Evolutionary conservation across 2,113 vertebrate genomes (phyloP).

Genomic region (Equus quagga): DNA sequence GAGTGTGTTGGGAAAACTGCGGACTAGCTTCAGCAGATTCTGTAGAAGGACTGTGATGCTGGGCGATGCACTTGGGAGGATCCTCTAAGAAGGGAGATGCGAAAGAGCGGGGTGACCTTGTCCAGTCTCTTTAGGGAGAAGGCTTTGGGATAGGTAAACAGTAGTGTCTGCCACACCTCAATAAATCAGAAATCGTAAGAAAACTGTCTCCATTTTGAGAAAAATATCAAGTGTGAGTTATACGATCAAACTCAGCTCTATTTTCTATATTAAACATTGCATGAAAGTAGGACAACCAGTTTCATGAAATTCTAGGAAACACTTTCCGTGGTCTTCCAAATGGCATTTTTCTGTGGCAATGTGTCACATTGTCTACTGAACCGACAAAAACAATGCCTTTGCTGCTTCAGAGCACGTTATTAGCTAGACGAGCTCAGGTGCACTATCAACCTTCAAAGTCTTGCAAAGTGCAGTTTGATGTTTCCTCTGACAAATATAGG

Average conservation of each 20-base stretch:
- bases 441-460: constrained; percentile 72
- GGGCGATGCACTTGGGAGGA: fast-evolving
- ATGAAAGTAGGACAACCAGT: neutral
- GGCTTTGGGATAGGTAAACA: fast-evolving
- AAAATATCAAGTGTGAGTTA: neutral
- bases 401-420: constrained; percentile 79
- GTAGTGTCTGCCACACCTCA: neutral
- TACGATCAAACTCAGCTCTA: constrained; percentile 54
- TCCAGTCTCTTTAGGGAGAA: neutral
- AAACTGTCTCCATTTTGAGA: neutral
- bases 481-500: constrained; percentile 58
- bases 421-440: constrained; percentile 47
- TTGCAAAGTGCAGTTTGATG: constrained; percentile 63
- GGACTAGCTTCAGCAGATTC: neutral
- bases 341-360: constrained; percentile 59
- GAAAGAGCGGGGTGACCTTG: fast-evolving
- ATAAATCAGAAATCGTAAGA: neutral
- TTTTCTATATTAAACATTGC: constrained; percentile 68
- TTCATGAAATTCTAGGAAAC: constrained; percentile 51
- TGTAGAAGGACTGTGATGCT: fast-evolving
- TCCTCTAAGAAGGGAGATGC: neutral
- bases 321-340: constrained; percentile 68
- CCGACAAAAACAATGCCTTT: constrained; percentile 30
- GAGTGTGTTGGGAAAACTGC: neutral
- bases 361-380: constrained; percentile 54